These are phyloP conservation scores for Seladonia tumulorum DNA, from an alignment of 2,888 invertebrate species.

Conservation along the genomic window DNA sequence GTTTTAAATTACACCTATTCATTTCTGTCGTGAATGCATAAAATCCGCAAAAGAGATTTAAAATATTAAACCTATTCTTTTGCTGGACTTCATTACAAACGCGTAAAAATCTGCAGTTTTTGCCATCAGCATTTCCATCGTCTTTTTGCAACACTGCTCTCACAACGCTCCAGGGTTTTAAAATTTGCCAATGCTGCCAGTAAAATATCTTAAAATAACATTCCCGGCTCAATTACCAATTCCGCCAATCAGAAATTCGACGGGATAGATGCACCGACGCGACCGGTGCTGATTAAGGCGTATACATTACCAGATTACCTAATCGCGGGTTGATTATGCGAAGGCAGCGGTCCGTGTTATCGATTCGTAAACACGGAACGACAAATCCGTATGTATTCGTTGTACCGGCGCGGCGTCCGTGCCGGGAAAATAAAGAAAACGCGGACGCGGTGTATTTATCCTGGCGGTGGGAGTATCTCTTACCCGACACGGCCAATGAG, in stretches of 20 bases:
- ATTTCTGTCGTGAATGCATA: too few species aligned
- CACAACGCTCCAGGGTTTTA: too few species aligned
- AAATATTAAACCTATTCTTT: too few species aligned
- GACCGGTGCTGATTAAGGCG: conserved; percentile 23
- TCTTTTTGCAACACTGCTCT: too few species aligned
- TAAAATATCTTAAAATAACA: neutral
- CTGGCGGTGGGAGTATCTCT: conserved; percentile 13
- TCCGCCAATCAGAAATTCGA: neutral
- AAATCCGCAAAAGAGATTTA: too few species aligned
- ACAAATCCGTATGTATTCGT: conserved; percentile 23
- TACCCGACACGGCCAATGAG: conserved; percentile 24
- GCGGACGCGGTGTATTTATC: conserved; percentile 27
- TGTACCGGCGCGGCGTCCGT: conserved; percentile 18
- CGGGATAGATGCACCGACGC: neutral
- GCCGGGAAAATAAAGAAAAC: conserved; percentile 30
- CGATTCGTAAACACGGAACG: conserved; percentile 39
- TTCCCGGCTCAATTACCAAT: neutral
- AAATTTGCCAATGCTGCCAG: too few species aligned
- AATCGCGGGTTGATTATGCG: conserved; percentile 41
- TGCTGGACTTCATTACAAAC: too few species aligned
- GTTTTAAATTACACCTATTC: too few species aligned
- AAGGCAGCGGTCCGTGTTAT: conserved; percentile 37
- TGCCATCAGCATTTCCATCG: too few species aligned
- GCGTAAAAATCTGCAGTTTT: too few species aligned
- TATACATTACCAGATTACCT: conserved; percentile 16